Base-by-base conservation (phyloP, 1,140 invertebrate genomes). In the Drosophila navojoa region DNA sequence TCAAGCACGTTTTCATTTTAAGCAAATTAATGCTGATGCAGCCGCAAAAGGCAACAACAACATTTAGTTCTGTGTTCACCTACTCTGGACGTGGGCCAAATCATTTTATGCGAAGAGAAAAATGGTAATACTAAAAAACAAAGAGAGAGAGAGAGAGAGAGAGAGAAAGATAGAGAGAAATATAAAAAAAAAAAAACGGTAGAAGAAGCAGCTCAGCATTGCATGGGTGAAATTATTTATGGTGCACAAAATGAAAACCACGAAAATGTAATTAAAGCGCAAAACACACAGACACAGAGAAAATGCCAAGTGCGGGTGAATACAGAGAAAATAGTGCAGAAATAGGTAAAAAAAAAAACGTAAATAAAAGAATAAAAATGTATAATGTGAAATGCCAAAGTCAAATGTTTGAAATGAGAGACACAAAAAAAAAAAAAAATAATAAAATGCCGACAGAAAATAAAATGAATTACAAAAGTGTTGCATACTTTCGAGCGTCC, bases 231-330 rank as follows among this genome's bases (percentile, higher is more conserved):
- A 89, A 79, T 87, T 82, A 89, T 87, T 87, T 84, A 87, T 89
- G 84, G 81, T 67, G 74, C 47, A 54, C 69, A 76, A 69, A 80
- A 79, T 70, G 68, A 82, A 85, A 80, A 49, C 84, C 84, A 84
- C 84, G 69, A 84, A 87, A 87, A 87, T 89, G 84, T 89, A 87
- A 87, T 87, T 87, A 89, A 87, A 87, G 72, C 60, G 72, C 68
- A 54, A 63, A 73, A 50, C 60, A 70, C 50, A 58, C 59, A 82
- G 38, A 59, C 44, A 61, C n/a, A 44, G 29, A 58, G 5, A 50
- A 45, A 9, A 16, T 50, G 29, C 38, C 32, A 38, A 50, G 69
- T 63, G 42, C 42, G 42, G 47, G 71, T 3, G 7, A 38, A 38
- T 38, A 0, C 19, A 52, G 47, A 50, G n/a, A 44, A 29, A 29